phyloP scores from a whole-genome alignment of 2,888 invertebrate genomes.

The Cheilosia vernalis region DNA sequence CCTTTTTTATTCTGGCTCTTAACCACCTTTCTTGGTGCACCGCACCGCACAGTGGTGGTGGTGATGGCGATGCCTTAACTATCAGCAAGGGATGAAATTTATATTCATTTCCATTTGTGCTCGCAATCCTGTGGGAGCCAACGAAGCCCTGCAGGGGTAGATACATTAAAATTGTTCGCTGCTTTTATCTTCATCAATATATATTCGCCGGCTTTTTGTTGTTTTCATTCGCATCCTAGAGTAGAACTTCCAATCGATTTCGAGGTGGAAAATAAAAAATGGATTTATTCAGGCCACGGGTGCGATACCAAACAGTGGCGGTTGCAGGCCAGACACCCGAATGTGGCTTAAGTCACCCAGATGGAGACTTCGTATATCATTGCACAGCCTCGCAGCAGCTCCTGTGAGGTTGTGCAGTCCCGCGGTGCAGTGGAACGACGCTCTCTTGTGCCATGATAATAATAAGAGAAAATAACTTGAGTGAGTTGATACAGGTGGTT shows the following conservation, averaged over 20 bases:
- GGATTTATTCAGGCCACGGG: constrained; percentile 43
- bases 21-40: constrained; percentile 6
- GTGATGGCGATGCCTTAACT: constrained; percentile 43
- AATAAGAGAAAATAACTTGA: constrained; percentile 41
- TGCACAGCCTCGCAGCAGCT: neutral
- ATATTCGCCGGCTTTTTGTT: neutral
- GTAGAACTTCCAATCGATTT: constrained; percentile 44
- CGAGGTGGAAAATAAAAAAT: constrained; percentile 3
- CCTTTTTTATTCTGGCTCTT: constrained; percentile 21
- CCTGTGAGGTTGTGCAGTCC: too few relatives aligned
- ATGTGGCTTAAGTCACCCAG: constrained; percentile 49
- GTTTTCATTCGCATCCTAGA: constrained; percentile 4
- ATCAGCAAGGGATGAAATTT: constrained; percentile 61
- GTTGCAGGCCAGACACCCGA: constrained; percentile 38
- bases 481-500: constrained; percentile 19
- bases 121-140: constrained; percentile 43
- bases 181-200: constrained; percentile 30
- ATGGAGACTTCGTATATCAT: constrained; percentile 30
- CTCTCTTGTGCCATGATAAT: neutral
- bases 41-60: neutral
- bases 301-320: constrained; percentile 42
- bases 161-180: constrained; percentile 45
- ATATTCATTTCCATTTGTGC: constrained; percentile 52
- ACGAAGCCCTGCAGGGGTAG: constrained; percentile 41
- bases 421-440: constrained; percentile 4